phyloP scores from a whole-genome alignment of 2,797 vertebrate genomes.

The Tauraco hartlaubi region DNA sequence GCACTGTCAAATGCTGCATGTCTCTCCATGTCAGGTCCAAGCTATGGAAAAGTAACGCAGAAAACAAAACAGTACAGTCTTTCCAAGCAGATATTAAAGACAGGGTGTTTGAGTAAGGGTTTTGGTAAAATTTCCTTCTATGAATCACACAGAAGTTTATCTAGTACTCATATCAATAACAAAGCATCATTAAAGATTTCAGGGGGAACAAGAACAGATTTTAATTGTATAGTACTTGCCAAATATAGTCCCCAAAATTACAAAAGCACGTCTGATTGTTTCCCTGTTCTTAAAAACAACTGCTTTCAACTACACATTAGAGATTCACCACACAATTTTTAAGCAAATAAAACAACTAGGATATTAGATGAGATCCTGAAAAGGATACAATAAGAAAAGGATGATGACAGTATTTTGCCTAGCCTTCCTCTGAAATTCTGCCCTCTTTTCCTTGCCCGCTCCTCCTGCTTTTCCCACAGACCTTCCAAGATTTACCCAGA shows the following conservation, averaged over 20 bases:
- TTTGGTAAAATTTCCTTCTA: background rate
- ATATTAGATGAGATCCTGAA: background rate
- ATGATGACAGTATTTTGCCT: background rate
- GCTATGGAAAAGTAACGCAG: slow-evolving; percentile 70
- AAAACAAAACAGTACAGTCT: background rate
- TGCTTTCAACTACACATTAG: background rate
- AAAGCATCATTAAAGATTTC: background rate
- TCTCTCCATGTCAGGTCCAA: slow-evolving; percentile 95
- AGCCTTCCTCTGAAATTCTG: background rate
- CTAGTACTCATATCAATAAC: background rate
- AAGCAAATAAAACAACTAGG: background rate
- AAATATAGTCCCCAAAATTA: background rate
- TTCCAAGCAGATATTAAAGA: background rate
- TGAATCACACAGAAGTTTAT: background rate
- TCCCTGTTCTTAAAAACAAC: background rate
- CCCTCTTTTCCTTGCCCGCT: background rate
- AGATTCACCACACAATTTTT: background rate
- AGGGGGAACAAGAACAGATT: background rate
- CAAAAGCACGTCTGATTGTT: background rate
- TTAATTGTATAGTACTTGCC: background rate
- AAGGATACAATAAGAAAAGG: background rate
- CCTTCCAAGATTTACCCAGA: background rate
- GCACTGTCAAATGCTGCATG: slow-evolving; percentile 96
- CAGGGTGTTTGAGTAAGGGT: background rate
- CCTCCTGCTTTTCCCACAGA: background rate